Conservation (phyloP, 2,113 vertebrate species). For the Nycticorax nycticorax region DNA sequence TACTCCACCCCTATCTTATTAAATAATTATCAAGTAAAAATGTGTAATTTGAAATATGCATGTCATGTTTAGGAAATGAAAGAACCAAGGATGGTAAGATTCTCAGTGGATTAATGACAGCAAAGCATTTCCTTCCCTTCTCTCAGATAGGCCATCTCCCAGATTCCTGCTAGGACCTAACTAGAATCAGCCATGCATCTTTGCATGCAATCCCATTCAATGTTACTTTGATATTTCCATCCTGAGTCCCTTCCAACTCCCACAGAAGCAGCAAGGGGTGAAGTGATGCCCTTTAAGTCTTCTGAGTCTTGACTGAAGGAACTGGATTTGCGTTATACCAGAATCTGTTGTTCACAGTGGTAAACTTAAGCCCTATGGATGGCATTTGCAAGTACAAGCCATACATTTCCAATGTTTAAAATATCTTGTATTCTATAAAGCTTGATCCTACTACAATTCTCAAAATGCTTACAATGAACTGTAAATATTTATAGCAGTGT, state of each 20-base stretch:
- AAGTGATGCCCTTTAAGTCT: background rate
- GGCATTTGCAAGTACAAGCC: background rate
- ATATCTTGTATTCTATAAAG: background rate
- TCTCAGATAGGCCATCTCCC: background rate
- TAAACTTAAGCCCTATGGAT: background rate
- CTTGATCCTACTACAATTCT: background rate
- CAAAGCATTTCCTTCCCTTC: background rate
- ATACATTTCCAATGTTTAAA: background rate
- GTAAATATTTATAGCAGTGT: background rate
- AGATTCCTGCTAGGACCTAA: background rate
- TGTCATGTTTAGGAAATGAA: conserved; percentile 4
- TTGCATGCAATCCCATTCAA: background rate
- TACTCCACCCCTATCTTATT: conserved; percentile 46
- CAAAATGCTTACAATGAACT: background rate
- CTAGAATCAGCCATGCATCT: background rate
- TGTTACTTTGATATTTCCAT: background rate
- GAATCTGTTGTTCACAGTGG: background rate
- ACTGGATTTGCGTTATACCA: background rate
- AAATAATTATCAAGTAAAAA: conserved; percentile 56
- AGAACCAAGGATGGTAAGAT: background rate
- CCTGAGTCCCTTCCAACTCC: background rate
- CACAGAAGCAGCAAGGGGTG: background rate
- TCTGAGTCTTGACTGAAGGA: background rate
- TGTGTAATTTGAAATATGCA: conserved; percentile 28
- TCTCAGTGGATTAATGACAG: background rate